These are phyloP conservation scores for Harpagifer antarcticus DNA, from an alignment of 2,797 vertebrate genomes.

Conservation along the genomic window DNA sequence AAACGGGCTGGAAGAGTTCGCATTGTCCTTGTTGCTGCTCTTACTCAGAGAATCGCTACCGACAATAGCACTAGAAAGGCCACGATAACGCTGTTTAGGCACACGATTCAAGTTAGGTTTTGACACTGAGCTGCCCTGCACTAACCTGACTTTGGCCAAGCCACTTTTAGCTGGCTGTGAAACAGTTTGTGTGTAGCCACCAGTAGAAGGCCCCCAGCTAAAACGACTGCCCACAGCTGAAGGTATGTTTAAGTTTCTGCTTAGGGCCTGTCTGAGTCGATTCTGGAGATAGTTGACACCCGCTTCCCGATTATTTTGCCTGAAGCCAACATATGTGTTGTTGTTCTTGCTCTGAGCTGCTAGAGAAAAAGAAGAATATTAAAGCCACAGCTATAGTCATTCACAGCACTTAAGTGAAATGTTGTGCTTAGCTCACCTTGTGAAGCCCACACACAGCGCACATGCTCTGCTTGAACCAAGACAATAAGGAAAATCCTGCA, in stretches of 20 bases:
- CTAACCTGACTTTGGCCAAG: rapidly evolving
- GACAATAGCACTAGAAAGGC: constrained; percentile 2
- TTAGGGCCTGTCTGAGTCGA: constrained; percentile 58
- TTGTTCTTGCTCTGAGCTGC: not conserved
- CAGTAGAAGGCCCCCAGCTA: not conserved
- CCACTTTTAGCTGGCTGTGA: not conserved
- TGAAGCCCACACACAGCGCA: constrained; percentile 43
- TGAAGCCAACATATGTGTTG: constrained; percentile 50
- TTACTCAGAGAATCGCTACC: constrained; percentile 14
- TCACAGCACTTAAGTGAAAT: not conserved
- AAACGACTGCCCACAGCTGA: not conserved
- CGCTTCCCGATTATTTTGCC: constrained; percentile 16
- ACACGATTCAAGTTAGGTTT: not conserved
- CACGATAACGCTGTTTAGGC: rapidly evolving
- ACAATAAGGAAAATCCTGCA: constrained; percentile 62
- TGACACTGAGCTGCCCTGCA: not conserved
- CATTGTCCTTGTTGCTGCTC: no score
- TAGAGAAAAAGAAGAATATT: not conserved
- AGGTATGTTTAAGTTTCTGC: not conserved
- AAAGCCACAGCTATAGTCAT: not conserved
- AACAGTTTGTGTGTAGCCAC: not conserved
- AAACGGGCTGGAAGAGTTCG: not conserved
- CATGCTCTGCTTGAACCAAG: constrained; percentile 65
- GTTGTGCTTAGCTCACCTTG: constrained; percentile 34
- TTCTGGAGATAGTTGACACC: constrained; percentile 48